Evolutionary conservation across 2,888 invertebrate genomes (phyloP), one percentile per base, ranked within the genome.

Genomic region (Tromatobia lineatoria): DNA sequence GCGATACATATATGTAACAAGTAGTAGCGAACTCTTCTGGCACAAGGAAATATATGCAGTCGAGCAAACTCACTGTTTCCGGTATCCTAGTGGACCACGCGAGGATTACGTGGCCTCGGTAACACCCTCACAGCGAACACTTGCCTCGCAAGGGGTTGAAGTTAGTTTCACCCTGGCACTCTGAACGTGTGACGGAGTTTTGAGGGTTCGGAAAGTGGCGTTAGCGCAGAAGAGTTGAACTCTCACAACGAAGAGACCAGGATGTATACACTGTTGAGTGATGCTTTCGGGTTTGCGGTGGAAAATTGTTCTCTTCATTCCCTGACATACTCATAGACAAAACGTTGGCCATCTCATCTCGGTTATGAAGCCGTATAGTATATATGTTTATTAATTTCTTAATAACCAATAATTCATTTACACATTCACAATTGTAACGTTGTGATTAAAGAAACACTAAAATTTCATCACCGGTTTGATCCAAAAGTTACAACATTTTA

Each of bases 131-230:
- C 59, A 61, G 20, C 25, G 73, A 29, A n/a, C 73, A 25, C 47
- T 29, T 29, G 47, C 47, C 74, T 18, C 74, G 20, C n/a, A 74
- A 74, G 47, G 20, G 86, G 85, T 87, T 87, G 87, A 89, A 91
- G 89, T 90, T 90, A 89, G 90, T 90, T 90, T 88, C 75, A 70
- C 67, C 69, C 50, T 45, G 74, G 47, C 45, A 71, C 57, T 25
- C 71, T 74, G 76, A 82, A 83, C 87, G 86, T 88, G 89, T 90
- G 90, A 91, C 91, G 90, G 89, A 91, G 89, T 91, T 91, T 87
- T 82, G 86, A 87, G 89, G 82, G 88, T 88, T 89, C 87, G 87
- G 88, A 91, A 90, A 88, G 69, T 52, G 38, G 64, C 61, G 34
- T 61, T 74, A 61, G 34, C 15, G 25, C 45, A n/a, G 29, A 74